Percentiles rank a stretch among this genome's conserved stretches.
phyloP scores from a whole-genome alignment of 2,888 invertebrate genomes.

The Balanococcus diminutus region DNA sequence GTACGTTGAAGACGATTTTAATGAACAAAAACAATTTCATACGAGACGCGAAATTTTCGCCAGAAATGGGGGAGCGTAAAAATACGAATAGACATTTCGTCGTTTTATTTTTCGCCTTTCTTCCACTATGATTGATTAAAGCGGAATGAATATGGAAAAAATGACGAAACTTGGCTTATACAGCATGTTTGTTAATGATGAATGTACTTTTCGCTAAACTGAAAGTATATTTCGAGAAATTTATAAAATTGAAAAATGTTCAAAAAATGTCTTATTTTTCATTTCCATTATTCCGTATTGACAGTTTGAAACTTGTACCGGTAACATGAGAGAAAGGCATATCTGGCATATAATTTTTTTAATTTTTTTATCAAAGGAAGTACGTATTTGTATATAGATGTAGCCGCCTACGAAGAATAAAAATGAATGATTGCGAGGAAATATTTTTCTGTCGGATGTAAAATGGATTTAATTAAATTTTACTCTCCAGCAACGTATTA shows the following conservation, averaged over 20 bases:
- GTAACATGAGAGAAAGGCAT: not conserved
- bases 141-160: not conserved
- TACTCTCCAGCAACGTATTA: not conserved
- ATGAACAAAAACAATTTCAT: not conserved
- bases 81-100: not conserved
- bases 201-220: not conserved
- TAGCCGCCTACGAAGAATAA: not conserved
- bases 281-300: not conserved
- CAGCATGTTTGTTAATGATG: slow-evolving; percentile 5
- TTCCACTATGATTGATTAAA: slow-evolving; percentile 29
- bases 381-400: too few relatives aligned
- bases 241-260: not conserved
- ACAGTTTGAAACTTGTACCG: not conserved
- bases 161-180: slow-evolving; percentile 13
- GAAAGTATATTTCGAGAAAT: not conserved
- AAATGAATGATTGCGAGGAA: not conserved
- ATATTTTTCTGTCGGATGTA: not conserved
- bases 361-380: not conserved
- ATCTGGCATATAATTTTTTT: not conserved
- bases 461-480: not conserved
- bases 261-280: not conserved
- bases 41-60: not conserved
- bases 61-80: not conserved
- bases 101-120: not conserved
- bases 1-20: not conserved